Conservation (phyloP, 2,888 invertebrate genomes). For the Heliconius charithonia region DNA sequence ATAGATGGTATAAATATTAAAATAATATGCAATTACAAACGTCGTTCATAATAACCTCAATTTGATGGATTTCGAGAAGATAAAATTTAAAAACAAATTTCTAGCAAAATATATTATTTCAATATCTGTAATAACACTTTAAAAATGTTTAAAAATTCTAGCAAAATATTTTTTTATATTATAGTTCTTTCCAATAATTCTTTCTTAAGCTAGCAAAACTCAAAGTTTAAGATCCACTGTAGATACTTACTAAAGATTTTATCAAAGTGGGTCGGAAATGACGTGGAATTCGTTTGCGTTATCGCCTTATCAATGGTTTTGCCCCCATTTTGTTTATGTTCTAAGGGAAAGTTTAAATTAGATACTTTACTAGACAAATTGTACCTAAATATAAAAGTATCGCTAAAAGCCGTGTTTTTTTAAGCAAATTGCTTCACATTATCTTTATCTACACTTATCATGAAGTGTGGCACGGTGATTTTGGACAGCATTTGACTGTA, state of each 20-base stretch:
- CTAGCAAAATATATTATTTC: neutral
- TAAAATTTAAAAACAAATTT: neutral
- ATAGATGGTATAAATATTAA: neutral
- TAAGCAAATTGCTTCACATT: neutral
- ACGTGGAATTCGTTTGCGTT: conserved; percentile 33
- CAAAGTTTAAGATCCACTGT: conserved; percentile 12
- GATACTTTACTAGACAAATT: conserved; percentile 6
- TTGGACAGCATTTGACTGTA: neutral
- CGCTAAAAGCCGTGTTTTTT: neutral
- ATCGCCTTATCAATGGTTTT: conserved; percentile 26
- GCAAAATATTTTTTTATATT: neutral
- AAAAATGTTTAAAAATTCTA: neutral
- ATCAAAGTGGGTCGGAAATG: conserved; percentile 33
- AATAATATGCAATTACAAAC: neutral
- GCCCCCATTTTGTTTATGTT: conserved; percentile 15
- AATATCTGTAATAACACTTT: no score
- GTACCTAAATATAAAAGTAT: neutral
- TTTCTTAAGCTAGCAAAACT: neutral
- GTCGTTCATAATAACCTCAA: neutral
- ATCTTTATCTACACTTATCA: neutral
- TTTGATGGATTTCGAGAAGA: no score
- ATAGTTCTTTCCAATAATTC: neutral
- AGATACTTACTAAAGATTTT: conserved; percentile 23
- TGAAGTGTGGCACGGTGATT: neutral
- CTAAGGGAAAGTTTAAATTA: conserved; percentile 15